Conservation (phyloP, 1,140 invertebrate species). For the Philotrypesis tridentata region DNA sequence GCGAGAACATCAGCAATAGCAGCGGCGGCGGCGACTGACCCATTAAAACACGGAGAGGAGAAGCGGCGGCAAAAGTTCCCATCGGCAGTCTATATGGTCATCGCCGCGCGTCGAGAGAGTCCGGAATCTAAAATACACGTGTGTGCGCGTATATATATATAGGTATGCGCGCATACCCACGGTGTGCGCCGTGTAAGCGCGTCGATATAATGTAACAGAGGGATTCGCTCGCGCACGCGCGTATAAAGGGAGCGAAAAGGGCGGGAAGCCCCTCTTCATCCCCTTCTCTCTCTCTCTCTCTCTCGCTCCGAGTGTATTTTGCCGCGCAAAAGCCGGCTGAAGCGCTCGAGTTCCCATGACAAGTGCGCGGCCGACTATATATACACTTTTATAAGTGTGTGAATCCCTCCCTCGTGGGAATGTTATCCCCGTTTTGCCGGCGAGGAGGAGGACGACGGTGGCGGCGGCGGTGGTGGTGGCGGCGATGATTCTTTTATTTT, state of each 20-base stretch:
- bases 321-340: conserved; percentile 38
- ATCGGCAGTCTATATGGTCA: too few relatives aligned
- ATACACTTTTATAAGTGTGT: conserved; percentile 59
- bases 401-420: conserved; percentile 61
- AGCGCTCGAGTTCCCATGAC: conserved; percentile 71
- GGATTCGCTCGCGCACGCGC: neutral
- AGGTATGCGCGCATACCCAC: neutral
- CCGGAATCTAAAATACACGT: neutral
- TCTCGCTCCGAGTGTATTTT: neutral
- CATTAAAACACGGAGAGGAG: neutral
- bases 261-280: conserved; percentile 53
- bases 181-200: neutral
- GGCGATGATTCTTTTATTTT: neutral
- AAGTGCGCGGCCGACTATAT: conserved; percentile 64
- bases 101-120: neutral
- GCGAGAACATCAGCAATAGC: too few relatives aligned
- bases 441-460: neutral
- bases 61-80: neutral
- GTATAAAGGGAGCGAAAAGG: conserved; percentile 25
- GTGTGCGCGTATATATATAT: neutral
- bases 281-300: conserved; percentile 7
- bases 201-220: neutral
- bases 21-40: neutral
- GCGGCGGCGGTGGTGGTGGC: too few relatives aligned
- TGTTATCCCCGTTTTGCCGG: too few relatives aligned